Conservation (phyloP, 37 sponge, comb jelly and placozoan species). For the Amphimedon queenslandica region DNA sequence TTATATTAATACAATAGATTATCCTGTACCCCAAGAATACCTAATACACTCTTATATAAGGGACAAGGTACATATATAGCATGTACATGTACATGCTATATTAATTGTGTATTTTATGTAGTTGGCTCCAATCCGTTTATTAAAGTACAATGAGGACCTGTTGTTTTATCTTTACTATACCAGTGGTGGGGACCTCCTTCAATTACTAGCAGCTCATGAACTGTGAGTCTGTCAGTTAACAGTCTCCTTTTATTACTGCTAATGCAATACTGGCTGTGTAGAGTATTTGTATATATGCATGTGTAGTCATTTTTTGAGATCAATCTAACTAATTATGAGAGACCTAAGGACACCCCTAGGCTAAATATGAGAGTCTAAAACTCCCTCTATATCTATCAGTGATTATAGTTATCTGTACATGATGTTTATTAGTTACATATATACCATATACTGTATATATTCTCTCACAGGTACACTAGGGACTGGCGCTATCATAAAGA, state of each 20-base stretch:
- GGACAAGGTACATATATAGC: constrained; percentile 71
- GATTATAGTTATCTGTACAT: no score
- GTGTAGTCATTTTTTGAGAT: no score
- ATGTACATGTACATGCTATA: neutral
- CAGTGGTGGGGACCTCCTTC: constrained; percentile 92
- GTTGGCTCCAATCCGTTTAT: constrained; percentile 76
- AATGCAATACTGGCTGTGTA: no score
- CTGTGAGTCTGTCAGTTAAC: no score
- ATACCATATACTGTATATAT: no score
- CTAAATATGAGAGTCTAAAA: no score
- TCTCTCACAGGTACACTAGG: constrained; percentile 65
- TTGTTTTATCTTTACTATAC: constrained; percentile 93
- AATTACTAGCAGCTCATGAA: constrained; percentile 84
- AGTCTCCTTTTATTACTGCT: no score
- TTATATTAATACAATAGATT: constrained; percentile 41
- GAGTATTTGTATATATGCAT: no score
- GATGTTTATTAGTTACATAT: no score
- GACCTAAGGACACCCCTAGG: no score
- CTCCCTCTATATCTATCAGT: no score
- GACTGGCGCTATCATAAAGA: constrained; percentile 98
- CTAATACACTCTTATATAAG: constrained; percentile 79
- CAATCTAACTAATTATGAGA: no score
- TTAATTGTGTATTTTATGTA: neutral
- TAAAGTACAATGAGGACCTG: constrained; percentile 88
- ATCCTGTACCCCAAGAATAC: constrained; percentile 89